phyloP scores from a whole-genome alignment of 2,113 vertebrate genomes.

The Acrocephalus arundinaceus region DNA sequence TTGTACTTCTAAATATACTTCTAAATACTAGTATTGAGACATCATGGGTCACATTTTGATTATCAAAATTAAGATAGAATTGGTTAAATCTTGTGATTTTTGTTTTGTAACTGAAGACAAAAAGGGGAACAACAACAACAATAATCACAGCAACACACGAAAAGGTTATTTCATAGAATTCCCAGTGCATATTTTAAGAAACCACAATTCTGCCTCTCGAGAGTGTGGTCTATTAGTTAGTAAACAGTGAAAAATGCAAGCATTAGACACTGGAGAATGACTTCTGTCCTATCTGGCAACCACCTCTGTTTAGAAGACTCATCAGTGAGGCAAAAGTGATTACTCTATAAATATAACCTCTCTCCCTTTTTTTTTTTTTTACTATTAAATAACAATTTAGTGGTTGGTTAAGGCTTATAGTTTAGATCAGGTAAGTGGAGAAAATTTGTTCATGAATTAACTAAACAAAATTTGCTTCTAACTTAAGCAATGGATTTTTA shows the following conservation, averaged over 20 bases:
- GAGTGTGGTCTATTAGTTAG: background rate
- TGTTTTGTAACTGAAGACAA: background rate
- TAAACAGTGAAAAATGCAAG: constrained; percentile 27
- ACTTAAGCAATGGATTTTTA: background rate
- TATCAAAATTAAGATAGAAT: background rate
- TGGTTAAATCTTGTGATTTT: background rate
- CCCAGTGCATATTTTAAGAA: constrained; percentile 5
- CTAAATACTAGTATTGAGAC: background rate
- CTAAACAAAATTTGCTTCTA: background rate
- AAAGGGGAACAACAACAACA: background rate
- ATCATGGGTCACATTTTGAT: background rate
- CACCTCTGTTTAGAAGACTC: background rate
- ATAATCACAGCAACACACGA: background rate
- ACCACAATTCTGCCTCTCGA: constrained; percentile 5
- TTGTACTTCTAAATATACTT: background rate
- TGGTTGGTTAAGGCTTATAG: background rate
- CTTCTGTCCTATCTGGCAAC: constrained; percentile 47
- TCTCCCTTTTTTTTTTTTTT: background rate
- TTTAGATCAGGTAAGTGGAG: background rate
- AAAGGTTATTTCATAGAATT: constrained; percentile 4
- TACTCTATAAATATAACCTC: background rate
- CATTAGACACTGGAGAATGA: background rate
- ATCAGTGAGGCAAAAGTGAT: background rate
- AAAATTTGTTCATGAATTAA: background rate
- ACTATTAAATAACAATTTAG: background rate